Evolutionary conservation across 2,113 vertebrate species (phyloP), one percentile per base, ranked within the genome.

Genomic region (Phaethon lepturus): DNA sequence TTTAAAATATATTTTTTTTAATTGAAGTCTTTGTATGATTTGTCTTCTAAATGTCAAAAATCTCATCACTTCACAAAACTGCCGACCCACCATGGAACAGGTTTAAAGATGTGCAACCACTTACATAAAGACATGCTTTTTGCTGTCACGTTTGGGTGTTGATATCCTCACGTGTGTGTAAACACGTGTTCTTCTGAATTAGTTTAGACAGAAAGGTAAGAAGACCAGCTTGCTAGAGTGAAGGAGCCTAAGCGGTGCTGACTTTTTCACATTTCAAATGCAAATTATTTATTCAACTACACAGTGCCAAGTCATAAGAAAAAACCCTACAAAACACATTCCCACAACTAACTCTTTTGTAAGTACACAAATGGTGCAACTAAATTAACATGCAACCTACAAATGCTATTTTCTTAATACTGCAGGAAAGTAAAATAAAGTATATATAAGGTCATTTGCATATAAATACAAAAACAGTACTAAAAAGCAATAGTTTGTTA

Each of bases 211-310:
- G 71, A 92, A 83, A 79, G 31, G 14, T 25, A 75, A 38, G 38
- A 38, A 38, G 69, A 60, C 10, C 58, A 79, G 45, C 40, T 73
- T 62, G 33, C 44, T 69, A 55, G 25, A 80, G 31, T 9, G 60
- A 79, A 69, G 72, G 67, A 91, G 17, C 17, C 63, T 40, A 94
- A 88, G 86, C 10, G 49, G 26, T 75, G 55, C 62, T 94, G 80
- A 73, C 40, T 88, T 93, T 58, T 95, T 68, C 87, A 75, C 25
- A 62, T 91, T 91, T 95, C 69, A 94, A 75, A 95, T 84, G 83
- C 76, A 95, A 97, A 92, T 93, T 79, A 75, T 92, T 93, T 93
- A 93, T 89, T 95, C 89, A 95, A 71, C 38, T 58, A 45, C 59
- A 77, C 25, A 71, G 77, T 35, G 50, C 20, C 55, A 88, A 88